phyloP scores from a whole-genome alignment of 2,888 invertebrate species.

The Lottia gigantea region DNA sequence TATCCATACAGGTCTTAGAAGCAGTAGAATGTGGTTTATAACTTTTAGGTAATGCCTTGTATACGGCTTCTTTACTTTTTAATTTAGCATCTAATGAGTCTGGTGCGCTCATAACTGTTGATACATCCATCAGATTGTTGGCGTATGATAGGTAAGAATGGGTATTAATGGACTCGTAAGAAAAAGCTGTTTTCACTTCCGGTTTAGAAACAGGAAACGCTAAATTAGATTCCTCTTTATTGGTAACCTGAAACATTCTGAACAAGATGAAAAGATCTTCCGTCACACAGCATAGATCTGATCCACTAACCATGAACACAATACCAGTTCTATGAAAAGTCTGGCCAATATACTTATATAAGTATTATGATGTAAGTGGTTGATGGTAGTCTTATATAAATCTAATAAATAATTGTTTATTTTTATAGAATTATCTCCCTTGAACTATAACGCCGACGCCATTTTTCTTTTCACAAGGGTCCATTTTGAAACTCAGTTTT shows the following conservation, averaged over 20 bases:
- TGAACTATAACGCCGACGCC: too few species aligned
- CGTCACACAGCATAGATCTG: too few species aligned
- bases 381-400: too few species aligned
- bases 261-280: too few species aligned
- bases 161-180: conserved; percentile 31
- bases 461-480: too few species aligned
- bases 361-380: too few species aligned
- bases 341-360: too few species aligned
- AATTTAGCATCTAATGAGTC: conserved; percentile 37
- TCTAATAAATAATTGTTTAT: too few species aligned
- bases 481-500: too few species aligned
- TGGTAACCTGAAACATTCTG: conserved; percentile 17
- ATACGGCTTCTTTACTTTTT: conserved; percentile 36
- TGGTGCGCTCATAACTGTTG: conserved; percentile 35
- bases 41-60: conserved; percentile 28
- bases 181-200: conserved; percentile 12
- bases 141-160: conserved; percentile 31
- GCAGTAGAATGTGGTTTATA: background rate
- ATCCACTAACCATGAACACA: too few species aligned
- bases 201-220: conserved; percentile 27
- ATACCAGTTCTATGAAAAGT: too few species aligned
- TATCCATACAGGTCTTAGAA: conserved; percentile 35
- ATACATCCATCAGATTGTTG: conserved; percentile 37
- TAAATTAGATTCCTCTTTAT: conserved; percentile 26
- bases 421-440: too few species aligned